Conservation (phyloP, 2,797 vertebrate genomes). For the Denticeps clupeoides region DNA sequence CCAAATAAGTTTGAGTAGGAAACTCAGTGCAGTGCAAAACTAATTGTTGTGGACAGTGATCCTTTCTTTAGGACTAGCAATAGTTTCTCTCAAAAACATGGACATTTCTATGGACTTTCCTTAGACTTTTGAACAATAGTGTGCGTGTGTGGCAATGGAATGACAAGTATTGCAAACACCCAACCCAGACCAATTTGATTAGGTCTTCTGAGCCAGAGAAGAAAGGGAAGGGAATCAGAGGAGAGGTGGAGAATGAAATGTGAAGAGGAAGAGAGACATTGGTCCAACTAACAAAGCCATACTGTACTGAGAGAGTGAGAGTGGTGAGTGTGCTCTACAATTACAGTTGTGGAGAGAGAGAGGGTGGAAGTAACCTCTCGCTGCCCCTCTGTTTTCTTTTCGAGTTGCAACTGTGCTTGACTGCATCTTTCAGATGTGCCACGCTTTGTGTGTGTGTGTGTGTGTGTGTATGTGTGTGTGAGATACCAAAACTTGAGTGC, state of each 20-base stretch:
- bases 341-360: background rate
- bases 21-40: no score
- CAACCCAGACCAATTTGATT: constrained; percentile 13
- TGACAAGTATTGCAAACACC: constrained; percentile 16
- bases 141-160: constrained; percentile 16
- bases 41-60: no score
- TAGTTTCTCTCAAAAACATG: no score
- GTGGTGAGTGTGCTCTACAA: background rate
- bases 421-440: background rate
- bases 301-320: background rate
- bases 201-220: background rate
- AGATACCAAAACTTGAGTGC: background rate
- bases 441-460: background rate
- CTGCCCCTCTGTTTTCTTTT: no score
- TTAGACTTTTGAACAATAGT: background rate
- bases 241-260: background rate
- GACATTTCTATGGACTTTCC: no score
- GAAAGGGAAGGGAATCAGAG: background rate
- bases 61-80: no score
- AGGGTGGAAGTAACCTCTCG: background rate
- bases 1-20: no score
- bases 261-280: background rate
- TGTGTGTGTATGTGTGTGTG: background rate
- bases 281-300: constrained; percentile 6
- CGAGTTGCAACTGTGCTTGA: background rate